These are phyloP conservation scores for Chloroceryle inda DNA, from an alignment of 2,797 vertebrate species.

Conservation along the genomic window DNA sequence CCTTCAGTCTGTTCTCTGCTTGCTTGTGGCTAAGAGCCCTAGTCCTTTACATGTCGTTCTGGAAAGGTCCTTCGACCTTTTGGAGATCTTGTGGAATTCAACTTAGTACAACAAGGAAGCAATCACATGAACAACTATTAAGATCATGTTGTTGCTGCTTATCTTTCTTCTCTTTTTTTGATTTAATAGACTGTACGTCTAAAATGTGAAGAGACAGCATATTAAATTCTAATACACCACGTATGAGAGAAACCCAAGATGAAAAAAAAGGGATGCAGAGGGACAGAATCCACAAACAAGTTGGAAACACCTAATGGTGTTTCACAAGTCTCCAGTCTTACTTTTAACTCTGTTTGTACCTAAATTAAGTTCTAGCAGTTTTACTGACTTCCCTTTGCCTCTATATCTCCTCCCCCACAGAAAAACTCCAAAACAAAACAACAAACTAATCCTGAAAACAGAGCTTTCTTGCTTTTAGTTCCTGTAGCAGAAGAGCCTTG, in stretches of 20 bases:
- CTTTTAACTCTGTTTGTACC: neutral
- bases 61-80: neutral
- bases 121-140: neutral
- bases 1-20: neutral
- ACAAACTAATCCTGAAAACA: rapidly evolving
- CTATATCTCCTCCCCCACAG: rapidly evolving
- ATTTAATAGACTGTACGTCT: neutral
- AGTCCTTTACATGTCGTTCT: neutral
- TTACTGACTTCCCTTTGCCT: neutral
- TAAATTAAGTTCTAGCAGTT: neutral
- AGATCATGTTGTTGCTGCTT: neutral
- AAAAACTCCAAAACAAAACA: neutral
- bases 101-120: neutral
- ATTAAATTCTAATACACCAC: neutral
- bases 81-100: neutral
- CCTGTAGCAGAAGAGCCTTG: neutral
- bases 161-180: neutral
- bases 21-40: neutral
- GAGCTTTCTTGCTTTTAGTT: neutral
- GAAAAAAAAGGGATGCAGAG: neutral
- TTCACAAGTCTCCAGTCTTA: neutral
- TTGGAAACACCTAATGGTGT: neutral
- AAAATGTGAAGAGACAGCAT: neutral
- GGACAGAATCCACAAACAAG: neutral
- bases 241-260: neutral